These are phyloP conservation scores for Orchesella flavescens DNA, from an alignment of 2,888 invertebrate species.

Conservation along the genomic window DNA sequence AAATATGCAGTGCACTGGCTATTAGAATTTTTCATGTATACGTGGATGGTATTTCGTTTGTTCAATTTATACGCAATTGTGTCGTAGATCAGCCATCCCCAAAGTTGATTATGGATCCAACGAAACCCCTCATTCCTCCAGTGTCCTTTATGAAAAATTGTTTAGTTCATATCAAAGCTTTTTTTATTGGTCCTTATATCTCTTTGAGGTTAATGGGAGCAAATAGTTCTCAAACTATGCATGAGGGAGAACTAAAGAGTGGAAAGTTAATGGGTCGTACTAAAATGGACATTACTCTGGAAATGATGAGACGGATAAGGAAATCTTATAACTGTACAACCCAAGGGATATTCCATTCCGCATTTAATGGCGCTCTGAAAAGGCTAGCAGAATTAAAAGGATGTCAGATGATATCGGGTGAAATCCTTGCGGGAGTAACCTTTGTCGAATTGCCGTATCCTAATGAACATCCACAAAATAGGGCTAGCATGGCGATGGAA, in stretches of 20 bases:
- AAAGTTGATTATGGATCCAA: conserved; percentile 19
- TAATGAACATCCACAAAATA: background rate
- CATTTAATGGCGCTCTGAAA: background rate
- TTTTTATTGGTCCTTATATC: background rate
- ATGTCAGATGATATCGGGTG: background rate
- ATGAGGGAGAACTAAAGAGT: background rate
- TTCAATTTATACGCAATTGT: background rate
- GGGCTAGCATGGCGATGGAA: background rate
- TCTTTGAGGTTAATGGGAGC: background rate
- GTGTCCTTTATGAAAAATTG: background rate
- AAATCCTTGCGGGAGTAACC: background rate
- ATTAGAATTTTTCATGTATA: conserved; percentile 2
- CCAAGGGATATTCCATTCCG: background rate
- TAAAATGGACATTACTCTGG: conserved; percentile 11
- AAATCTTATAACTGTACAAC: conserved; percentile 14
- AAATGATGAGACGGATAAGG: conserved; percentile 12
- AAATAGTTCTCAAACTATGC: no score
- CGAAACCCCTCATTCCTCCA: background rate
- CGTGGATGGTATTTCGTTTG: conserved; percentile 11
- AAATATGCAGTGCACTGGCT: background rate
- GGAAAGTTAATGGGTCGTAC: background rate
- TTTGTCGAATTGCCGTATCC: conserved; percentile 9
- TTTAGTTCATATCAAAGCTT: background rate
- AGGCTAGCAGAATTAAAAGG: background rate
- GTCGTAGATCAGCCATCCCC: conserved; percentile 6